Evolutionary conservation across 92 coral and sea anemone species (phyloP).

Genomic region (Meandrina meandrites): DNA sequence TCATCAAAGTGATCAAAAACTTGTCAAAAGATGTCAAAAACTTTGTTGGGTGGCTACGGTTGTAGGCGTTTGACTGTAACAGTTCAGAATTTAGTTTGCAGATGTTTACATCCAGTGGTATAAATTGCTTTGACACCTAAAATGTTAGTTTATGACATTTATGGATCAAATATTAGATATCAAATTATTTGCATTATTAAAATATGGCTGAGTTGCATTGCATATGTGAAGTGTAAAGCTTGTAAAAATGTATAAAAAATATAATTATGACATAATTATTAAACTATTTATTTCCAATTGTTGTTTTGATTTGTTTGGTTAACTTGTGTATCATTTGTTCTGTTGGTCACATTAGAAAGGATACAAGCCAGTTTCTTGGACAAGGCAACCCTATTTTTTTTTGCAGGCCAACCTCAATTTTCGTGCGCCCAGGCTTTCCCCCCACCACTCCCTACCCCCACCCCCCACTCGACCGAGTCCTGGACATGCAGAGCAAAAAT

Average conservation of each 20-base stretch:
- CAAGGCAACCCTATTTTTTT: too few relatives aligned
- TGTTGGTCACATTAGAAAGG: too few relatives aligned
- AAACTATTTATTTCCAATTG: slow-evolving; percentile 31
- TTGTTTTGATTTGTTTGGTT: neutral
- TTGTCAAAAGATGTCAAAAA: too few relatives aligned
- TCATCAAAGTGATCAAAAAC: too few relatives aligned
- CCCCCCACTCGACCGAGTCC: too few relatives aligned
- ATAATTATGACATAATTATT: slow-evolving; percentile 3
- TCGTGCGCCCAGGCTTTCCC: too few relatives aligned
- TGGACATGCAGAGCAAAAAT: neutral
- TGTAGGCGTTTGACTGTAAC: too few relatives aligned
- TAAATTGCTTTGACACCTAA: neutral
- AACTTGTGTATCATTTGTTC: too few relatives aligned
- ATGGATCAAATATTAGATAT: neutral
- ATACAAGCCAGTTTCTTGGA: neutral
- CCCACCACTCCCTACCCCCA: too few relatives aligned
- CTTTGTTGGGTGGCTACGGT: too few relatives aligned
- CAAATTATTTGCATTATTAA: neutral
- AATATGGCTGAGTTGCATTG: neutral
- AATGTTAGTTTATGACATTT: neutral
- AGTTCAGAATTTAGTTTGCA: neutral
- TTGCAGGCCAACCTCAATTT: too few relatives aligned
- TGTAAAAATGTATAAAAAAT: slow-evolving; percentile 5
- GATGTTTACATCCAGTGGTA: neutral
- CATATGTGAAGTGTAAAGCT: neutral